phyloP scores from a whole-genome alignment of 2,113 vertebrate species.

The Dipodomys stephensi region DNA sequence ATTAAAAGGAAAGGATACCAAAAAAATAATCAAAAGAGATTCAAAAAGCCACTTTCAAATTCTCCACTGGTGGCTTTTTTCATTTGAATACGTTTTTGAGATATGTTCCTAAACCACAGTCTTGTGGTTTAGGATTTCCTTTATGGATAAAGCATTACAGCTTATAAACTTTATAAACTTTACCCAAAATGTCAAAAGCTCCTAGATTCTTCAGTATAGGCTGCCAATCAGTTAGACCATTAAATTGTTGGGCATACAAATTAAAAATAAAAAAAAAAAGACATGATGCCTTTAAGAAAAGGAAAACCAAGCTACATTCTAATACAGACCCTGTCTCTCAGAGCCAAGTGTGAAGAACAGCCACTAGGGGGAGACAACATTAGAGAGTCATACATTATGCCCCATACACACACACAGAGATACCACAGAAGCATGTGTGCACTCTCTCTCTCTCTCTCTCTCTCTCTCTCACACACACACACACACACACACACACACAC shows the following conservation, averaged over 20 bases:
- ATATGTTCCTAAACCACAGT: slow-evolving; percentile 9
- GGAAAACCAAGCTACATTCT: neutral
- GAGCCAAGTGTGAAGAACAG: neutral
- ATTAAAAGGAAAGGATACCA: neutral
- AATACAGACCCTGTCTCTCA: neutral
- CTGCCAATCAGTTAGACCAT: neutral
- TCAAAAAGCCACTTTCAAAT: slow-evolving; percentile 41
- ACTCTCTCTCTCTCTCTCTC: no score
- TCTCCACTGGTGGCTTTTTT: slow-evolving; percentile 28
- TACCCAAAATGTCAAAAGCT: neutral
- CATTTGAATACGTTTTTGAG: slow-evolving; percentile 45
- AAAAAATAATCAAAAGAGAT: slow-evolving; percentile 51
- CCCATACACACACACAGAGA: neutral
- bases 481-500: neutral
- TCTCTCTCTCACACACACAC: neutral
- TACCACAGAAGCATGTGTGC: neutral
- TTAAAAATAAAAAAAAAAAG: neutral
- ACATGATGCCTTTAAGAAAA: neutral
- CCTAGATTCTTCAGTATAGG: neutral
- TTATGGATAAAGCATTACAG: neutral
- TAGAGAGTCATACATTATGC: neutral
- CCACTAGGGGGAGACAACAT: slow-evolving; percentile 77
- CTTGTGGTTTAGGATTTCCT: no score
- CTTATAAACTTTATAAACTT: neutral
- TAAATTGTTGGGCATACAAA: neutral